phyloP scores from a whole-genome alignment of 2,113 vertebrate genomes.

The Pandion haliaetus region DNA sequence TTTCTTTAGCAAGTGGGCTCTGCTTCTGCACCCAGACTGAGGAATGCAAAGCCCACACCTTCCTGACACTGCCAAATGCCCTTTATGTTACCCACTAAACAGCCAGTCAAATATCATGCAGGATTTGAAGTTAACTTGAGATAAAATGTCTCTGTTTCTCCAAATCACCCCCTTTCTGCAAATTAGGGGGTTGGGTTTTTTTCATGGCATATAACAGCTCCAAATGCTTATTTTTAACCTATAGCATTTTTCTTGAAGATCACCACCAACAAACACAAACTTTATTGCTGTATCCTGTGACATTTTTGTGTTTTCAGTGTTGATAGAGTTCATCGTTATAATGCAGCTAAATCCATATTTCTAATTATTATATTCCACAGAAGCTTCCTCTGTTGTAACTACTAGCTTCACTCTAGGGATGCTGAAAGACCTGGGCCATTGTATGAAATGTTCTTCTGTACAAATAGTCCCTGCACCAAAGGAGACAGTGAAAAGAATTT shows the following conservation, averaged over 20 bases:
- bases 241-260: not conserved
- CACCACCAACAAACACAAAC: not conserved
- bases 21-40: not conserved
- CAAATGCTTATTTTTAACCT: not conserved
- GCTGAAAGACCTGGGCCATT: not conserved
- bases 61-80: not conserved
- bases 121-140: not conserved
- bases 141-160: not conserved
- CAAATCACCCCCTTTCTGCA: not conserved
- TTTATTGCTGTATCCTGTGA: not conserved
- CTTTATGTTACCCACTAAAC: not conserved
- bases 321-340: not conserved
- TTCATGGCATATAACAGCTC: not conserved
- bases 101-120: not conserved
- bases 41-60: not conserved
- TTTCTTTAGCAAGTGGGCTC: not conserved
- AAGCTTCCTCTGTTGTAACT: not conserved
- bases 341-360: not conserved
- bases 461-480: not conserved
- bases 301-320: not conserved
- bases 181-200: rapidly evolving
- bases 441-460: not conserved
- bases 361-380: not conserved
- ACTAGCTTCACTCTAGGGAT: not conserved
- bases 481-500: not conserved